Evolutionary conservation across 1,140 invertebrate species (phyloP).

Genomic region (Macrosteles quadrilineatus): DNA sequence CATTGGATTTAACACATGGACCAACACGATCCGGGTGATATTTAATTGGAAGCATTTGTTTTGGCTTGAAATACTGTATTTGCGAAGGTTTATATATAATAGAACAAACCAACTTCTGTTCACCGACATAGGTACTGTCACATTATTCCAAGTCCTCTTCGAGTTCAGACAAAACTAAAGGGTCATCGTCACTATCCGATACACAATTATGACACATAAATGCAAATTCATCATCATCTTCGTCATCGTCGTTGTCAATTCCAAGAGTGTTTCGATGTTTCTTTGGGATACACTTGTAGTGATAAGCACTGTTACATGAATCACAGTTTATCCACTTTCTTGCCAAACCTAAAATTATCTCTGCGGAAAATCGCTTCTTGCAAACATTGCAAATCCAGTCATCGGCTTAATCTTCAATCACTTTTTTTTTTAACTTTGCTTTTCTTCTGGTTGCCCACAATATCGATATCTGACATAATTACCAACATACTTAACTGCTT

Average conservation of each 20-base stretch:
- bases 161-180: too few relatives aligned
- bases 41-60: too few relatives aligned
- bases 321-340: neutral
- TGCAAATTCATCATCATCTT: neutral
- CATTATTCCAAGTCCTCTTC: too few relatives aligned
- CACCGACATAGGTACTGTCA: too few relatives aligned
- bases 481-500: too few relatives aligned
- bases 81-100: too few relatives aligned
- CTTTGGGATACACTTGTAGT: slow-evolving; percentile 7
- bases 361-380: neutral
- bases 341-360: neutral
- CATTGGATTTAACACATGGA: too few relatives aligned
- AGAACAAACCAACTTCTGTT: too few relatives aligned
- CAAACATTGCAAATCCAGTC: neutral
- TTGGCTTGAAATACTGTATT: too few relatives aligned
- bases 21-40: too few relatives aligned
- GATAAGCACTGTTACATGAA: neutral
- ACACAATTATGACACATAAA: neutral
- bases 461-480: too few relatives aligned
- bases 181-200: neutral
- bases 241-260: neutral
- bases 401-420: neutral
- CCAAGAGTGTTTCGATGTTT: neutral
- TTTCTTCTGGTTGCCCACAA: too few relatives aligned
- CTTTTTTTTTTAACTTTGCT: neutral